These are phyloP conservation scores for Marmota monax DNA, from an alignment of 2,113 vertebrate genomes.

Conservation along the genomic window DNA sequence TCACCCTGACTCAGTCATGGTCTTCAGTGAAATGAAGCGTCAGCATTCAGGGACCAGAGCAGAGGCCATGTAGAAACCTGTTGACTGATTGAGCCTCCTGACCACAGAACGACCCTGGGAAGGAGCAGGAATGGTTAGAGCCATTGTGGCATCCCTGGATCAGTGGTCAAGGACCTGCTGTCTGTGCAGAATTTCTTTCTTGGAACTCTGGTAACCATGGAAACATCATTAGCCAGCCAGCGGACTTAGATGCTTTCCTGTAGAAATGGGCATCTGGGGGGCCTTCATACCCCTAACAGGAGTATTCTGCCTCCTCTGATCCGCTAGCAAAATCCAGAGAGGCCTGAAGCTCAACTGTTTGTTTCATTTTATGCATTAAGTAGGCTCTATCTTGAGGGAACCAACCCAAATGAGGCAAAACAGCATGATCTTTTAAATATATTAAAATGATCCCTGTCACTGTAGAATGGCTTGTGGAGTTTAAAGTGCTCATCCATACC, in stretches of 20 bases:
- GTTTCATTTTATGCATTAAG: slow-evolving; percentile 80
- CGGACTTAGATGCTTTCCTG: slow-evolving; percentile 79
- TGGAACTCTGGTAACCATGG: slow-evolving; percentile 84
- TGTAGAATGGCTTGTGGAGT: slow-evolving; percentile 62
- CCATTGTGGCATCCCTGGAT: slow-evolving; percentile 76
- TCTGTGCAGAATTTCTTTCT: slow-evolving; percentile 88
- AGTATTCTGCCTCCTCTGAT: slow-evolving; percentile 61
- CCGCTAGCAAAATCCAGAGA: slow-evolving; percentile 72
- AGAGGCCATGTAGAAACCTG: slow-evolving; percentile 58
- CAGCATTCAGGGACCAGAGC: slow-evolving; percentile 64
- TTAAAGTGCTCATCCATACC: slow-evolving; percentile 68
- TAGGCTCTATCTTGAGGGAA: slow-evolving; percentile 84
- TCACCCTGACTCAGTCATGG: slow-evolving; percentile 56
- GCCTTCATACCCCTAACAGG: slow-evolving; percentile 70
- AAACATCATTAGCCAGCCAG: slow-evolving; percentile 81
- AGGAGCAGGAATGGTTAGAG: slow-evolving; percentile 39
- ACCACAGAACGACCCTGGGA: slow-evolving; percentile 75
- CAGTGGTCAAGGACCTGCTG: slow-evolving; percentile 89
- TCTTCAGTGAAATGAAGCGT: slow-evolving; percentile 76
- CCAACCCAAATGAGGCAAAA: slow-evolving; percentile 85
- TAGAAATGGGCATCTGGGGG: slow-evolving; percentile 75
- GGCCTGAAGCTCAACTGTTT: slow-evolving; percentile 59
- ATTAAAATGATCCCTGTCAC: slow-evolving; percentile 83
- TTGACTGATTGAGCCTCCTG: slow-evolving; percentile 56
- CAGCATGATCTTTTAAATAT: slow-evolving; percentile 85